Evolutionary conservation across 2,113 vertebrate genomes (phyloP).

Genomic region (Tetrax tetrax): DNA sequence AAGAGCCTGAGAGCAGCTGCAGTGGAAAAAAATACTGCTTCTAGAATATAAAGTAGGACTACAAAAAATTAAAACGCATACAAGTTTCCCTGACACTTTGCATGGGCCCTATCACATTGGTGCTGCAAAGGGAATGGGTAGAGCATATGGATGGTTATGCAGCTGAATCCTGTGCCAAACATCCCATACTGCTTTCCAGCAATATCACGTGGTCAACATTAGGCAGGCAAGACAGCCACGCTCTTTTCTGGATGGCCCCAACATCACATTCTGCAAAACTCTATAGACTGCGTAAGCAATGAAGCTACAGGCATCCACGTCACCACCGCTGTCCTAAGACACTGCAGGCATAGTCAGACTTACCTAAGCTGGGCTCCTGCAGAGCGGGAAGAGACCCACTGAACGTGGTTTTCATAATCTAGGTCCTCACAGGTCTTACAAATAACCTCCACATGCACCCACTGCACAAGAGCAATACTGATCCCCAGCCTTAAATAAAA

Average conservation of each 20-base stretch:
- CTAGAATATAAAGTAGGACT: not conserved
- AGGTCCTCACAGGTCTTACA: not conserved
- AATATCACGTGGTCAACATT: not conserved
- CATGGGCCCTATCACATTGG: rapidly evolving
- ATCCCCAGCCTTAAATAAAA: not conserved
- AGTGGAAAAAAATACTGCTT: not conserved
- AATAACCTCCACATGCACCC: not conserved
- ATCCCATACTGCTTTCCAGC: not conserved
- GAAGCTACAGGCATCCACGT: not conserved
- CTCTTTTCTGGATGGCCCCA: not conserved
- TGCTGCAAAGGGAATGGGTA: not conserved
- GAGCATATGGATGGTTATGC: not conserved
- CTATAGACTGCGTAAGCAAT: not conserved
- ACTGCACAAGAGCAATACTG: not conserved
- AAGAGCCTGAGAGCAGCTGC: not conserved
- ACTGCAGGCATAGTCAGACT: not conserved
- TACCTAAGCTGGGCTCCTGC: constrained; percentile 18
- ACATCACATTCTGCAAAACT: not conserved
- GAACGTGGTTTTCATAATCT: not conserved
- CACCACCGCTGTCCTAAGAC: not conserved
- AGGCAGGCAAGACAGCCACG: not conserved
- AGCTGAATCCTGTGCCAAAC: not conserved
- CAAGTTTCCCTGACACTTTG: not conserved
- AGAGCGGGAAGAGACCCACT: not conserved
- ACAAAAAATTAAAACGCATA: not conserved